Base-by-base conservation (phyloP, 1,140 invertebrate genomes). In the Popillia japonica region DNA sequence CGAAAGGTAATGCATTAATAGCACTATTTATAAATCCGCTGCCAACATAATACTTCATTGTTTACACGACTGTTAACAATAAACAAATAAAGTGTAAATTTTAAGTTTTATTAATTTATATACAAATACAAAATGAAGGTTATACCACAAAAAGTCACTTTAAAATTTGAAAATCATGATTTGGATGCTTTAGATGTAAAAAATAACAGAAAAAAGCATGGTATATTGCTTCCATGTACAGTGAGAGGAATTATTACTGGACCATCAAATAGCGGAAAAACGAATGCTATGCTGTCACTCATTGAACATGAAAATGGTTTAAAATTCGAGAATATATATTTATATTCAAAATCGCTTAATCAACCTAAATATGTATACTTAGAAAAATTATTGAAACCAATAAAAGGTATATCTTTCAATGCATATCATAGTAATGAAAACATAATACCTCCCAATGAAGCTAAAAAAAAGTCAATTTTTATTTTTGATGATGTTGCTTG, bases 331-430 rank as follows among this genome's bases (percentile, higher is more conserved):
- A 34, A 34, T 4, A 75, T 87, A 48, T 87, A 87, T 78, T 23
- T 87, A 3, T 87, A 86, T 80, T 85, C 84, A 44, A 87, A 87
- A 81, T 85, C 84, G 2, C 79, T 86, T 41, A 78, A 84, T 80
- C 85, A 86, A 81, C 79, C 84, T 11, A 86, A 86, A 80, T 86
- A 86, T 78, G 76, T 78, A 59, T 84, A 81, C 81, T 79, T 86
- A 44, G 68, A 80, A 77, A 75, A 78, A 77, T 42, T 86, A 64
- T 68, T 86, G 42, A 48, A 84, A 77, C 72, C 78, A 3, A 68
- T 68, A 68, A 68, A 68, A 68, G 64, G 64, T 9, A 68, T 10
- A 68, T 22, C 64, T 22, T 68, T 68, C 22, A n/a, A 68, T 68
- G 9, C 64, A 23, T 68, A 14, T 23, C 0, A 10, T 68, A 68